Evolutionary conservation across 2,888 invertebrate genomes (phyloP).

Genomic region (Syrista parreyssii): DNA sequence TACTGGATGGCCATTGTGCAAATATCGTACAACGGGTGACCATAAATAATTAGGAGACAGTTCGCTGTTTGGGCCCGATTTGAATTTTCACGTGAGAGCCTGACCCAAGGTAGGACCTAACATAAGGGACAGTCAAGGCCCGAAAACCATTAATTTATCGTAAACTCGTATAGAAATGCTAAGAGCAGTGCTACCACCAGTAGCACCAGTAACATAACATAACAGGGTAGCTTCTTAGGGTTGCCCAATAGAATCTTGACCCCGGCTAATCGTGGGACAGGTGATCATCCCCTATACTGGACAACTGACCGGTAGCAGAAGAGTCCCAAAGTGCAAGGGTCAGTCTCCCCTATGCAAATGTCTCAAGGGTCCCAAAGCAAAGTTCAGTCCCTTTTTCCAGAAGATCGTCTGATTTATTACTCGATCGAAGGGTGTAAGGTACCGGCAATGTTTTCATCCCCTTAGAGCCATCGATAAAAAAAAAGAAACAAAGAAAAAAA

Average conservation of each 20-base stretch:
- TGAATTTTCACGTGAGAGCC: slow-evolving; percentile 49
- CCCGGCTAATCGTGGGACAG: slow-evolving; percentile 62
- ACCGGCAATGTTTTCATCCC: not conserved
- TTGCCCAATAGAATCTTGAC: slow-evolving; percentile 50
- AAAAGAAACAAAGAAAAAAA: slow-evolving; percentile 14
- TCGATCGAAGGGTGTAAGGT: slow-evolving; percentile 17
- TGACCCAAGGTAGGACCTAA: slow-evolving; percentile 7
- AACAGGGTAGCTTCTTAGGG: not conserved
- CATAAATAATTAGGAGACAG: slow-evolving; percentile 47
- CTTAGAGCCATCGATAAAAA: slow-evolving; percentile 16
- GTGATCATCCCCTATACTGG: slow-evolving; percentile 46
- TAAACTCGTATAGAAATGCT: slow-evolving; percentile 42
- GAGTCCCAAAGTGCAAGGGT: slow-evolving; percentile 29
- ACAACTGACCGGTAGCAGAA: slow-evolving; percentile 51
- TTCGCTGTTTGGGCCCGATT: slow-evolving; percentile 30
- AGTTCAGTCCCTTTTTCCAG: slow-evolving; percentile 12
- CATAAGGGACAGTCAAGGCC: slow-evolving; percentile 20
- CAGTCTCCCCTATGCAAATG: slow-evolving; percentile 51
- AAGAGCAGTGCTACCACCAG: not conserved
- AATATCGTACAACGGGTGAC: slow-evolving; percentile 25
- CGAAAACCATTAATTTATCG: slow-evolving; percentile 62
- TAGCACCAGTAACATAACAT: not conserved
- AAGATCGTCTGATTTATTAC: slow-evolving; percentile 41
- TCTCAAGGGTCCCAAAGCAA: slow-evolving; percentile 13
- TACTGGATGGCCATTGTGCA: slow-evolving; percentile 11